phyloP scores from a whole-genome alignment of 2,797 vertebrate species.

The Lepilemur ruficaudatus region DNA sequence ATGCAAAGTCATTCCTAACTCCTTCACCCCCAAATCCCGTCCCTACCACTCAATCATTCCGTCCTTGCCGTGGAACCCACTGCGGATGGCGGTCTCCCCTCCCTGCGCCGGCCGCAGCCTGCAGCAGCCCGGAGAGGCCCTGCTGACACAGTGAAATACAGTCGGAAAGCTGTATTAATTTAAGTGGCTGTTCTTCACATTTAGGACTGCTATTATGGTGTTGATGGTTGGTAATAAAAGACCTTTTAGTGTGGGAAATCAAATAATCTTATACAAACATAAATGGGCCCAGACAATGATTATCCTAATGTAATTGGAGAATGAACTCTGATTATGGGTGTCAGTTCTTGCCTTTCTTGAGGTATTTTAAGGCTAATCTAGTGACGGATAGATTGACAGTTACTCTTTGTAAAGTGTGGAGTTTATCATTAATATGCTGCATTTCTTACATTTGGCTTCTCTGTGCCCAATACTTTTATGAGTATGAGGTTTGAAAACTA shows the following conservation, averaged over 20 bases:
- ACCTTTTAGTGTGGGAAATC: conserved; percentile 78
- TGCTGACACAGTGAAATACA: conserved; percentile 49
- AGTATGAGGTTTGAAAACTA: conserved; percentile 52
- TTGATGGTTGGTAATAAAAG: conserved; percentile 77
- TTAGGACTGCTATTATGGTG: conserved; percentile 71
- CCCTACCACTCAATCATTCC: background rate
- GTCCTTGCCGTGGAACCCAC: background rate
- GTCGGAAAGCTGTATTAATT: conserved; percentile 74
- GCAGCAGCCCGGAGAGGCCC: background rate
- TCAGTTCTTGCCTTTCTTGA: conserved; percentile 69
- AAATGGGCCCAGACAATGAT: conserved; percentile 64
- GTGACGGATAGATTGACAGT: conserved; percentile 69
- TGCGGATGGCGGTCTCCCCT: background rate
- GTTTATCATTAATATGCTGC: conserved; percentile 65
- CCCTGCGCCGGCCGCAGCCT: background rate
- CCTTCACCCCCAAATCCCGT: background rate
- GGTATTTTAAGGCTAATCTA: conserved; percentile 50
- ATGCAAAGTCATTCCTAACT: conserved; percentile 14
- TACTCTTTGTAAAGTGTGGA: conserved; percentile 60
- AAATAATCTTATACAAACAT: conserved; percentile 76
- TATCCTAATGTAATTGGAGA: conserved; percentile 79
- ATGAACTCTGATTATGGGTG: conserved; percentile 75
- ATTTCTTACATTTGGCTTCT: conserved; percentile 63
- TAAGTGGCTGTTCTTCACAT: conserved; percentile 70
- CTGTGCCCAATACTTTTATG: conserved; percentile 21